These are phyloP conservation scores for Xenopus borealis DNA, from an alignment of 2,113 vertebrate species.

Conservation along the genomic window DNA sequence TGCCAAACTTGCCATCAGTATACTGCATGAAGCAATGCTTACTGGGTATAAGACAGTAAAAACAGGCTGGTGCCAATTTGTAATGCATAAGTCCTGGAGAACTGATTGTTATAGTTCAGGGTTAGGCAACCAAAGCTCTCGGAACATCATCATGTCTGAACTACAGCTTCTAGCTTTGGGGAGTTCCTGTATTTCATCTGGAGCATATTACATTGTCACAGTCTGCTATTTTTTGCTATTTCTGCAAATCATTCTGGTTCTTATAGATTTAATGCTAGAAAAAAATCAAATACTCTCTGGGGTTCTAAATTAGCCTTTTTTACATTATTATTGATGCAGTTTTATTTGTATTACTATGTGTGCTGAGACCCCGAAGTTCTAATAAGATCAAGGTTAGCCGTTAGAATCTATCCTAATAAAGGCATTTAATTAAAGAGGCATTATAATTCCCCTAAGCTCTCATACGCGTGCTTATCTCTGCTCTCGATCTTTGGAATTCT, in stretches of 20 bases:
- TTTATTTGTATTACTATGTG: constrained; percentile 13
- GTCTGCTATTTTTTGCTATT: too few species aligned
- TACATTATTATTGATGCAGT: constrained; percentile 4
- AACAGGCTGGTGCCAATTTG: too few species aligned
- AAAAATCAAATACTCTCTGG: background rate
- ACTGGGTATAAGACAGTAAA: too few species aligned
- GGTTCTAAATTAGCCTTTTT: background rate
- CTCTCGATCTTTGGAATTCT: constrained; percentile 40
- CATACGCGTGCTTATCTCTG: constrained; percentile 32
- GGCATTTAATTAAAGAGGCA: constrained; percentile 28
- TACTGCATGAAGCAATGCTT: too few species aligned
- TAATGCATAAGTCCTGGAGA: too few species aligned
- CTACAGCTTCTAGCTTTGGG: too few species aligned
- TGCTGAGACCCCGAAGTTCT: constrained; percentile 13
- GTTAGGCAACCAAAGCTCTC: too few species aligned
- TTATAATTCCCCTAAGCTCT: constrained; percentile 31
- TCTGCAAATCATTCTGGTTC: background rate
- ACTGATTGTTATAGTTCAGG: too few species aligned
- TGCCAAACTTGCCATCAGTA: too few species aligned
- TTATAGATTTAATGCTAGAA: background rate
- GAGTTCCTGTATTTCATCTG: too few species aligned
- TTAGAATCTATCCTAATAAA: constrained; percentile 34
- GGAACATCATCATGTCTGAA: too few species aligned
- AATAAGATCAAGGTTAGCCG: constrained; percentile 35
- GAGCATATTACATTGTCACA: too few species aligned